These are phyloP conservation scores for Piliocolobus tephrosceles DNA, from an alignment of 2,113 vertebrate genomes.

Conservation along the genomic window DNA sequence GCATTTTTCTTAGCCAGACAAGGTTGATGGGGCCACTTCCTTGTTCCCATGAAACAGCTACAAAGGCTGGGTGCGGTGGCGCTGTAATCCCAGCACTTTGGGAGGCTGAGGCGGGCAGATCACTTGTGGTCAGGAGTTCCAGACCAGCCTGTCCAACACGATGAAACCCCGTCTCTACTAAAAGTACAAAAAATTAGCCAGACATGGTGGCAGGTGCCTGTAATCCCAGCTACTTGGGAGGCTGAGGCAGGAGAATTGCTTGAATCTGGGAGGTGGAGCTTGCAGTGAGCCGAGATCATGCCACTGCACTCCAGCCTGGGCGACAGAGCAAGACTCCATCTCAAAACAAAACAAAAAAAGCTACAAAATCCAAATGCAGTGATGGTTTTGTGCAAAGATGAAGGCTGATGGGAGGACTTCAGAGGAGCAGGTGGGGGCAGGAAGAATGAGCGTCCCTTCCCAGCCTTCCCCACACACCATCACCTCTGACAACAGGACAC, in stretches of 20 bases:
- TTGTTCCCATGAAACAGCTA: background rate
- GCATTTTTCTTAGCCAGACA: background rate
- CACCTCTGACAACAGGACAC: background rate
- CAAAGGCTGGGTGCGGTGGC: background rate
- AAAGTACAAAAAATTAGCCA: too few relatives aligned
- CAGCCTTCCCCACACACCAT: too few relatives aligned
- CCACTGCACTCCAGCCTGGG: too few relatives aligned
- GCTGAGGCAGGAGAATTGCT: too few relatives aligned
- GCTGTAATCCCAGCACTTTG: too few relatives aligned
- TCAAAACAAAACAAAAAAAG: background rate
- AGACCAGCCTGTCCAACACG: too few relatives aligned
- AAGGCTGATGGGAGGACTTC: background rate
- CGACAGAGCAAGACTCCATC: rapidly evolving
- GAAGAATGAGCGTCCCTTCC: background rate
- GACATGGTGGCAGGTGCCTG: rapidly evolving
- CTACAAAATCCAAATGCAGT: background rate
- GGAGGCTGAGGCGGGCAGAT: too few relatives aligned
- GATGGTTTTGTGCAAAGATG: background rate
- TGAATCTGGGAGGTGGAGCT: too few relatives aligned
- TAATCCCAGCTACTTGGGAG: too few relatives aligned
- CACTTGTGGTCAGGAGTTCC: too few relatives aligned
- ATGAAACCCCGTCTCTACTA: too few relatives aligned
- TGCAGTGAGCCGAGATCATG: too few relatives aligned
- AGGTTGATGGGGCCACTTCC: background rate
- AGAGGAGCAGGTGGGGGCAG: background rate